A percentile compares a stretch with the other conserved stretches of the same genome.
These are phyloP conservation scores for Mythimna albipuncta DNA, from an alignment of 2,888 invertebrate species.

Conservation along the genomic window DNA sequence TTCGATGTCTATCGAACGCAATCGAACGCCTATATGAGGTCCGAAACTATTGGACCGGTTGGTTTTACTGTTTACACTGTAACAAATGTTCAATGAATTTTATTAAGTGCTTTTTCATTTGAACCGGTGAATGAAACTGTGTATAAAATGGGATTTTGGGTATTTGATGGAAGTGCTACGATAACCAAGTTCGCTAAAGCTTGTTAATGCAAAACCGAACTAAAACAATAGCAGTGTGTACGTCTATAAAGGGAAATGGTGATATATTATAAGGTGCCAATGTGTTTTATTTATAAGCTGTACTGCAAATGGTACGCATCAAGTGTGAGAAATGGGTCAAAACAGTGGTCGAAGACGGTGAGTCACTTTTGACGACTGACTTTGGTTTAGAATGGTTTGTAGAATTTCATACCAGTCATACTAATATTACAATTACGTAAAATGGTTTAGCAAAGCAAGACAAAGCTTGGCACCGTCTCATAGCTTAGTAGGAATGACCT, in stretches of 20 bases:
- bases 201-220: slow-evolving; percentile 2
- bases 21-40: slow-evolving; percentile 41
- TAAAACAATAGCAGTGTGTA: background rate
- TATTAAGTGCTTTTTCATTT: slow-evolving; percentile 23
- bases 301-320: slow-evolving; percentile 51
- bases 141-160: slow-evolving; percentile 5
- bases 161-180: background rate
- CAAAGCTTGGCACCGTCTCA: slow-evolving; percentile 36
- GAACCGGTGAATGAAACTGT: slow-evolving; percentile 17
- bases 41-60: slow-evolving; percentile 28
- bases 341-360: slow-evolving; percentile 42
- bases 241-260: slow-evolving; percentile 21
- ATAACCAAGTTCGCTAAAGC: background rate
- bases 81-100: slow-evolving; percentile 46
- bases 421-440: slow-evolving; percentile 53
- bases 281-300: slow-evolving; percentile 58
- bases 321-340: slow-evolving; percentile 62
- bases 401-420: slow-evolving; percentile 45
- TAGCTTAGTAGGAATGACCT: slow-evolving; percentile 5
- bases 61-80: slow-evolving; percentile 35
- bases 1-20: slow-evolving; percentile 34
- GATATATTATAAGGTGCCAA: slow-evolving; percentile 31
- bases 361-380: slow-evolving; percentile 46
- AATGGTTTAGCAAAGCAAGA: slow-evolving; percentile 32
- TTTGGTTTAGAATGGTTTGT: slow-evolving; percentile 41